Percentiles rank a stretch among this genome's conserved stretches.
phyloP scores from a whole-genome alignment of 2,888 invertebrate genomes.

The Watsonalla binaria region DNA sequence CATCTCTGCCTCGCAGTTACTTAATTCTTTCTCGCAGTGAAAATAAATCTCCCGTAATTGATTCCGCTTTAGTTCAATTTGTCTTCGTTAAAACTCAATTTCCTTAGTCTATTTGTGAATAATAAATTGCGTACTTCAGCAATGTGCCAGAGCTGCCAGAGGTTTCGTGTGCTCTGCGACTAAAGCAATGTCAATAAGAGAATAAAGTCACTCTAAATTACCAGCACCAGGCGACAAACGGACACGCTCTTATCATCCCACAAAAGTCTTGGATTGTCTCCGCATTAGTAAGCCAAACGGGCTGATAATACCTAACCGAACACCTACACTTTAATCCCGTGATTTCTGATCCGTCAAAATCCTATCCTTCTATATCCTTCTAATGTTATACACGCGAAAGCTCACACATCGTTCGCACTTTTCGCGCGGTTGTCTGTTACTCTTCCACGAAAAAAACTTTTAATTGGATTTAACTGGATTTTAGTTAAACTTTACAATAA shows the following conservation, averaged over 20 bases:
- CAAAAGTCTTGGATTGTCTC: constrained; percentile 15
- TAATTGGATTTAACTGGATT: too few relatives aligned
- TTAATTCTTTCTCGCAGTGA: constrained; percentile 70
- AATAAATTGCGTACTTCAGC: constrained; percentile 70
- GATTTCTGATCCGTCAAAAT: not conserved
- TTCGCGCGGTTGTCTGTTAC: too few relatives aligned
- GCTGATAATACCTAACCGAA: not conserved
- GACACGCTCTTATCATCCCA: constrained; percentile 28
- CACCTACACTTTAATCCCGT: not conserved
- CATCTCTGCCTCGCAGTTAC: constrained; percentile 66
- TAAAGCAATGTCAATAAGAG: constrained; percentile 51
- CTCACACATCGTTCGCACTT: too few relatives aligned
- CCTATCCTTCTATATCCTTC: too few relatives aligned
- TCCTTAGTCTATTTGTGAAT: constrained; percentile 74
- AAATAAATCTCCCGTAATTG: constrained; percentile 76
- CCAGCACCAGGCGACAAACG: constrained; percentile 19
- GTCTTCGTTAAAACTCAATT: constrained; percentile 77
- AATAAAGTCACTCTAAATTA: constrained; percentile 70
- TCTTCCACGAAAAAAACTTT: too few relatives aligned
- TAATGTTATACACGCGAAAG: too few relatives aligned
- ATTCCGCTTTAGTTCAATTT: constrained; percentile 76
- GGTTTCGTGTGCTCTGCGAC: constrained; percentile 41
- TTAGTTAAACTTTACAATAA: too few relatives aligned
- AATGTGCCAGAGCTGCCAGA: constrained; percentile 45
- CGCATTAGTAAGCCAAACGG: not conserved